These are phyloP conservation scores for Theristicus caerulescens DNA, from an alignment of 2,113 vertebrate genomes.

Conservation along the genomic window DNA sequence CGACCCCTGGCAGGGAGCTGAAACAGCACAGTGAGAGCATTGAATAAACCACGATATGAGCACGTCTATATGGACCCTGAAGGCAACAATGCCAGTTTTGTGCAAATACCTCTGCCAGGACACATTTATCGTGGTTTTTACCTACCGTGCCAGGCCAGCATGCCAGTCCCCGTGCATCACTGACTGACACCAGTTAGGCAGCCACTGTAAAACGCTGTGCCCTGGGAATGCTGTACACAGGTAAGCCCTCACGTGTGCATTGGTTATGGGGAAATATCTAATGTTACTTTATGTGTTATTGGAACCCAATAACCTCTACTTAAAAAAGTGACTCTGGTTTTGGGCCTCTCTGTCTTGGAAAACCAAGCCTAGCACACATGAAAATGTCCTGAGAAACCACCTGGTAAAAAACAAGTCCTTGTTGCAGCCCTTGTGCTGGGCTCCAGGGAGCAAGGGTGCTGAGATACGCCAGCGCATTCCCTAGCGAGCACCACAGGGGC, in stretches of 20 bases:
- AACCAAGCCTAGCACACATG: neutral
- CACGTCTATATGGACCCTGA: neutral
- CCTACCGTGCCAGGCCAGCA: neutral
- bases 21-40: accelerated
- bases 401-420: neutral
- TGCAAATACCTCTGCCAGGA: neutral
- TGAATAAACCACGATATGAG: accelerated
- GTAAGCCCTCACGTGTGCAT: neutral
- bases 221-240: neutral
- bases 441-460: neutral
- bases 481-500: accelerated
- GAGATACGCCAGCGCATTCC: neutral
- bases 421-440: accelerated
- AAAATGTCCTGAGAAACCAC: neutral
- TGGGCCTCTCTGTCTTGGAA: neutral
- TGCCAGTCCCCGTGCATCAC: neutral
- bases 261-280: neutral
- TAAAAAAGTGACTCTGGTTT: neutral
- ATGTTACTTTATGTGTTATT: neutral
- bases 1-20: neutral
- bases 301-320: neutral
- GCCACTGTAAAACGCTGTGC: neutral
- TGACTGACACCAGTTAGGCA: neutral
- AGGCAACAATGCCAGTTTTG: neutral
- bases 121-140: neutral